Conservation (phyloP, 2,888 invertebrate genomes). For the Octodonta nipae region DNA sequence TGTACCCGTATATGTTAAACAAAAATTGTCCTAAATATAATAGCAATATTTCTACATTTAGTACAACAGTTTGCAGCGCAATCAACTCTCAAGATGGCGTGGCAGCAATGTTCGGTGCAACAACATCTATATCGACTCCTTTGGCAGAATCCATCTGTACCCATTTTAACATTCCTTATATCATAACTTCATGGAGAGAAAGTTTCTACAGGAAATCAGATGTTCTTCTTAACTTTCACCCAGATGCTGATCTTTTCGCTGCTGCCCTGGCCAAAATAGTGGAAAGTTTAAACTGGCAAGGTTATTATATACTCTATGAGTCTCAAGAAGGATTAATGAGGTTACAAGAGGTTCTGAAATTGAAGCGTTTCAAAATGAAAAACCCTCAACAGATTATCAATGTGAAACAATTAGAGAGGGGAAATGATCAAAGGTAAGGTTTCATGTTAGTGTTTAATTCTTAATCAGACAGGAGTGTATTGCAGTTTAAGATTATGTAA, state of each 20-base stretch:
- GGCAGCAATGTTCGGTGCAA: neutral
- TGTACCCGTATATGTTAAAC: too few relatives aligned
- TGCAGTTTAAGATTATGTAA: too few relatives aligned
- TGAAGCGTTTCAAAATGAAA: conserved; percentile 5
- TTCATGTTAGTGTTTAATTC: too few relatives aligned
- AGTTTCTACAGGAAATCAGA: conserved; percentile 41
- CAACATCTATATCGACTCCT: conserved; percentile 40
- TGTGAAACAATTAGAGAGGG: neutral
- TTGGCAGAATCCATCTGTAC: conserved; percentile 74
- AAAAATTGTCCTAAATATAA: too few relatives aligned
- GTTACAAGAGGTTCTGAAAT: conserved; percentile 64
- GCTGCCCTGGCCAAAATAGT: conserved; percentile 54
- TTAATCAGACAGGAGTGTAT: too few relatives aligned
- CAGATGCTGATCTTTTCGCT: conserved; percentile 42
- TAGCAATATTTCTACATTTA: too few relatives aligned
- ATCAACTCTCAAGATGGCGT: neutral
- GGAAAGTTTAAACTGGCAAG: conserved; percentile 57
- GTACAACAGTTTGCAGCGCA: neutral
- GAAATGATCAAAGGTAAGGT: neutral
- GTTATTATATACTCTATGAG: conserved; percentile 67
- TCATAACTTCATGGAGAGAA: conserved; percentile 61
- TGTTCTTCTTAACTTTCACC: conserved; percentile 19
- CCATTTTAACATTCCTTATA: conserved; percentile 71
- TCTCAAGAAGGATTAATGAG: conserved; percentile 59
- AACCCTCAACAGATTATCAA: neutral